phyloP scores from a whole-genome alignment of 2,113 vertebrate species.

The Panthera uncia region DNA sequence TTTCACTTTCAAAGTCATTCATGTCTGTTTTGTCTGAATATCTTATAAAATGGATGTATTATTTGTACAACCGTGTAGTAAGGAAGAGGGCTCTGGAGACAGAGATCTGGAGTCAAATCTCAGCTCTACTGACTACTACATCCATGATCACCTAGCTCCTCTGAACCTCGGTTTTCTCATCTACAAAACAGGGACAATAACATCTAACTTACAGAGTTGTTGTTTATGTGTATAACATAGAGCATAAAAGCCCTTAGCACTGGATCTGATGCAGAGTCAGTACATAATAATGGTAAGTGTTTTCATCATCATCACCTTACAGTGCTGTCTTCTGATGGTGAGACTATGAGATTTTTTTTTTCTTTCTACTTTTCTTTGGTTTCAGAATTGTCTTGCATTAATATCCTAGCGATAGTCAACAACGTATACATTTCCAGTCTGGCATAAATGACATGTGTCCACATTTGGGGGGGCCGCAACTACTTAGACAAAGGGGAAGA shows the following conservation, averaged over 20 bases:
- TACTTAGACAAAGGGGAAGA: not conserved
- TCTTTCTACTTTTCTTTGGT: not conserved
- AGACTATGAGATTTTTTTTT: not conserved
- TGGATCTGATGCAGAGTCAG: not conserved
- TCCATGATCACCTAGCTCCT: not conserved
- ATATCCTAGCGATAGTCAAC: not conserved
- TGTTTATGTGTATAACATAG: not conserved
- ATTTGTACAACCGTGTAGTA: not conserved
- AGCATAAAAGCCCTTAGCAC: not conserved
- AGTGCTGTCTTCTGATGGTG: not conserved
- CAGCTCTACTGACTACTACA: not conserved
- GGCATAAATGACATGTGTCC: not conserved
- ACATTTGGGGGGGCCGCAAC: not conserved
- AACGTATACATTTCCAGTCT: not conserved
- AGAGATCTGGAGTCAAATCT: not conserved
- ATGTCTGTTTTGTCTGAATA: conserved; percentile 32
- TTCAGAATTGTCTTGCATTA: conserved; percentile 45
- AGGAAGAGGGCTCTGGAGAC: not conserved
- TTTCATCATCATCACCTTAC: not conserved
- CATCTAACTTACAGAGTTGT: not conserved
- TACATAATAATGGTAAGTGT: not conserved
- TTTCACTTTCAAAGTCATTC: conserved; percentile 33
- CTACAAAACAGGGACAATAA: not conserved
- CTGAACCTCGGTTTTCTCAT: not conserved
- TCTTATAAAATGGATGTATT: not conserved